Evolutionary conservation across 2,888 invertebrate genomes (phyloP).

Genomic region (Polymixis lichenea): DNA sequence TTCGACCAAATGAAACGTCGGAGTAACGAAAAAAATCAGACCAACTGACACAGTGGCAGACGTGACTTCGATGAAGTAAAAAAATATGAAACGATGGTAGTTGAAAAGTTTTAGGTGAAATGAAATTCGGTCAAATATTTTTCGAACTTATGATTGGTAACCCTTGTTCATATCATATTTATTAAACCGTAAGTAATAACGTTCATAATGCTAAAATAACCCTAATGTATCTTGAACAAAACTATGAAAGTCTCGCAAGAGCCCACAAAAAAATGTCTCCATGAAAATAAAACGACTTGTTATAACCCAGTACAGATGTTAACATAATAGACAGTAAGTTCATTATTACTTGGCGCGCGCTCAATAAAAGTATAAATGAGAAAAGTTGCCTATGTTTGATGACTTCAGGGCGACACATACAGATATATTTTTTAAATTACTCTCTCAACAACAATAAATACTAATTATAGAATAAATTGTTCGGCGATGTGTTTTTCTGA

Average conservation of each 20-base stretch:
- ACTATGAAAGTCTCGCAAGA: slow-evolving; percentile 21
- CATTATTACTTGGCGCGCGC: slow-evolving; percentile 43
- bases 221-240: slow-evolving; percentile 29
- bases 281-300: slow-evolving; percentile 8
- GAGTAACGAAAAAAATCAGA: too few relatives aligned
- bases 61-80: too few relatives aligned
- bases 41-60: too few relatives aligned
- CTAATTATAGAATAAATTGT: slow-evolving; percentile 35
- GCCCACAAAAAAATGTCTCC: slow-evolving; percentile 37
- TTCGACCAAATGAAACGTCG: too few relatives aligned
- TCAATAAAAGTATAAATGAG: slow-evolving; percentile 66
- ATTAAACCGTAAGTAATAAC: slow-evolving; percentile 4
- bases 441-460: slow-evolving; percentile 49
- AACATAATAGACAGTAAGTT: slow-evolving; percentile 22
- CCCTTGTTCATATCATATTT: neutral
- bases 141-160: too few relatives aligned
- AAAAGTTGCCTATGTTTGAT: slow-evolving; percentile 68
- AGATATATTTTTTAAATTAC: slow-evolving; percentile 61
- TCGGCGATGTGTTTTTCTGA: slow-evolving; percentile 12
- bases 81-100: too few relatives aligned
- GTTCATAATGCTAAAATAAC: slow-evolving; percentile 24
- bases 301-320: slow-evolving; percentile 33
- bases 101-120: too few relatives aligned
- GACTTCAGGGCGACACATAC: slow-evolving; percentile 57
- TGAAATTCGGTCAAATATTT: too few relatives aligned